These are phyloP conservation scores for Nannoperca obscura DNA, from an alignment of 2,797 vertebrate species.

Conservation along the genomic window DNA sequence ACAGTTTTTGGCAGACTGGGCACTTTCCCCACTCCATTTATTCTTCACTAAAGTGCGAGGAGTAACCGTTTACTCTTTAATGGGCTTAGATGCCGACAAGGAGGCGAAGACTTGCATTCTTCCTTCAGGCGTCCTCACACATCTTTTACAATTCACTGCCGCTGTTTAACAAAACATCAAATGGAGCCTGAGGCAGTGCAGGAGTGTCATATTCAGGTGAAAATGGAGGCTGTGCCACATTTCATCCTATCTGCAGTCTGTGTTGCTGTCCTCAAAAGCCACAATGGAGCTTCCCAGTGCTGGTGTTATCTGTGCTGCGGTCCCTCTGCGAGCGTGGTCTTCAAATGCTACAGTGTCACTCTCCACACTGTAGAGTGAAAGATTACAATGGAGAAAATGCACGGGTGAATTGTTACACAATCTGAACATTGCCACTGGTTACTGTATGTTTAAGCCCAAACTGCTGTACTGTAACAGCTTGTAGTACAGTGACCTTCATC, in stretches of 20 bases:
- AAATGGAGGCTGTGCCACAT: conserved; percentile 59
- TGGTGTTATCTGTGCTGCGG: conserved; percentile 19
- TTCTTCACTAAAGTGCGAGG: conserved; percentile 34
- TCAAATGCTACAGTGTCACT: conserved; percentile 3
- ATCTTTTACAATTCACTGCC: conserved; percentile 66
- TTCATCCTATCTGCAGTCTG: conserved; percentile 52
- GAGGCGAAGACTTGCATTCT: conserved; percentile 27
- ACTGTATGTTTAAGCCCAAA: conserved; percentile 30
- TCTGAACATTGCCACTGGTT: neutral
- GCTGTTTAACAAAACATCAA: conserved; percentile 63
- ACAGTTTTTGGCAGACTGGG: conserved; percentile 22
- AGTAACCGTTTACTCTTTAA: conserved; percentile 44
- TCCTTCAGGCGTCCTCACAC: conserved; percentile 65
- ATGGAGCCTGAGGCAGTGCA: conserved; percentile 58
- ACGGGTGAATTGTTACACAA: neutral
- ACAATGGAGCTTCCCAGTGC: conserved; percentile 24
- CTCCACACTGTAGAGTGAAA: neutral
- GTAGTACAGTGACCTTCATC: conserved; percentile 60
- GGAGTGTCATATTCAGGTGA: conserved; percentile 72
- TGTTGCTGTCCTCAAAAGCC: conserved; percentile 38
- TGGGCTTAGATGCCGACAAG: conserved; percentile 32
- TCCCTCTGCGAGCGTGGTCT: conserved; percentile 4
- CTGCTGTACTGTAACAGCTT: conserved; percentile 3
- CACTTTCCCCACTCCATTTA: conserved; percentile 31
- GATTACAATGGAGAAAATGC: neutral